Evolutionary conservation across 2,797 vertebrate genomes (phyloP).

Genomic region (Neosalanx taihuensis): DNA sequence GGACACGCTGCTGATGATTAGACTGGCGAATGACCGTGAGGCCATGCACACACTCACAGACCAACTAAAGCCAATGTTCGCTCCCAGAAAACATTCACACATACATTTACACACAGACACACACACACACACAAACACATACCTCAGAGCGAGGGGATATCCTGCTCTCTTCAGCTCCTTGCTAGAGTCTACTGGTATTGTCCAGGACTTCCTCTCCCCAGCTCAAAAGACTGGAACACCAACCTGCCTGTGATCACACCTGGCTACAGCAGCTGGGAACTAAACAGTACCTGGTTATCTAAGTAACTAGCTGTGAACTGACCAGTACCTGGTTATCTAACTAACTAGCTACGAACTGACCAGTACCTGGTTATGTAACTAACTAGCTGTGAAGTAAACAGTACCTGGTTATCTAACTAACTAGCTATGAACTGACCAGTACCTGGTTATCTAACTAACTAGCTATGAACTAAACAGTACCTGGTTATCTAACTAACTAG

Average conservation of each 20-base stretch:
- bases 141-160: background rate
- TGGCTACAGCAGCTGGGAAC: background rate
- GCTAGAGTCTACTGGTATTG: constrained; percentile 18
- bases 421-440: no score
- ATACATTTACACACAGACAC: background rate
- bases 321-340: no score
- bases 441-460: no score
- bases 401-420: no score
- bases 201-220: constrained; percentile 26
- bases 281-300: no score
- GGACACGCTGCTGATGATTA: constrained; percentile 50
- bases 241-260: no score
- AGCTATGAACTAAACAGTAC: no score
- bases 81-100: background rate
- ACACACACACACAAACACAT: constrained; percentile 7
- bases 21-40: constrained; percentile 28
- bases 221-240: constrained; percentile 10
- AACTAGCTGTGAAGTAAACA: no score
- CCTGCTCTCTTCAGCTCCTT: background rate
- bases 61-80: background rate
- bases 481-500: no score
- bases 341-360: no score
- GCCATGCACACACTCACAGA: constrained; percentile 1
- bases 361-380: no score
- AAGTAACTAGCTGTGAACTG: no score